Evolutionary conservation across 2,797 vertebrate genomes (phyloP).

Genomic region (Etheostoma perlongum): DNA sequence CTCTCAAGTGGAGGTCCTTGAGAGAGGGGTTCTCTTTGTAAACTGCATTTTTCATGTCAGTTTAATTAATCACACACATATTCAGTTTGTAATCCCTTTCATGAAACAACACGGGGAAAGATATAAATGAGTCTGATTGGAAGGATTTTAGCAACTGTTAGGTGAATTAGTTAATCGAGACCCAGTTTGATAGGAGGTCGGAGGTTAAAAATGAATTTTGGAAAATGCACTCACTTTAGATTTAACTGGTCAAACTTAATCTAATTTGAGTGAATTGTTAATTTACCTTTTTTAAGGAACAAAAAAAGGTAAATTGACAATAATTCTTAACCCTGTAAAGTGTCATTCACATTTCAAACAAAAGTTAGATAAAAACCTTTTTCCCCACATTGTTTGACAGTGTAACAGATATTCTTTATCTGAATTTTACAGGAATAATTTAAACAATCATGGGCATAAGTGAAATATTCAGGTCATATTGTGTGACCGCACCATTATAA

Average conservation of each 20-base stretch:
- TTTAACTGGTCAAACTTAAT: slow-evolving; percentile 31
- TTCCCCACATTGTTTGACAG: not conserved
- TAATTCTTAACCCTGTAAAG: not conserved
- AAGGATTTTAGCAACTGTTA: slow-evolving; percentile 26
- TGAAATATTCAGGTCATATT: slow-evolving; percentile 16
- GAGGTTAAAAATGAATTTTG: slow-evolving; percentile 30
- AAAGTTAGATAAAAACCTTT: slow-evolving; percentile 9
- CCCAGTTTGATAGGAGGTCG: not conserved
- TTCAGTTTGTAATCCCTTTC: slow-evolving; percentile 39
- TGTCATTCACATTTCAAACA: slow-evolving; percentile 2
- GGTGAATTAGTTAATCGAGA: slow-evolving; percentile 13
- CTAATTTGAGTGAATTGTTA: slow-evolving; percentile 11
- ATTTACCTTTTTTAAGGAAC: not conserved
- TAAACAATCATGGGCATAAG: not conserved
- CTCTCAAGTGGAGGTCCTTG: slow-evolving; percentile 67
- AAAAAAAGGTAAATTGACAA: too few species aligned
- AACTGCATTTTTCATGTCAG: slow-evolving; percentile 67
- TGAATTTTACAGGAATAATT: not conserved
- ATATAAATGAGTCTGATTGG: slow-evolving; percentile 20
- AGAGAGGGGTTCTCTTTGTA: slow-evolving; percentile 60
- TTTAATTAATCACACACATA: slow-evolving; percentile 67
- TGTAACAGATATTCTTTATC: not conserved
- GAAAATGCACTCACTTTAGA: slow-evolving; percentile 14
- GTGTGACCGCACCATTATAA: slow-evolving; percentile 17
- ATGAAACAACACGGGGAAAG: slow-evolving; percentile 37